Evolutionary conservation across 1,140 invertebrate genomes (phyloP).

Genomic region (Mesaphorura yosii): DNA sequence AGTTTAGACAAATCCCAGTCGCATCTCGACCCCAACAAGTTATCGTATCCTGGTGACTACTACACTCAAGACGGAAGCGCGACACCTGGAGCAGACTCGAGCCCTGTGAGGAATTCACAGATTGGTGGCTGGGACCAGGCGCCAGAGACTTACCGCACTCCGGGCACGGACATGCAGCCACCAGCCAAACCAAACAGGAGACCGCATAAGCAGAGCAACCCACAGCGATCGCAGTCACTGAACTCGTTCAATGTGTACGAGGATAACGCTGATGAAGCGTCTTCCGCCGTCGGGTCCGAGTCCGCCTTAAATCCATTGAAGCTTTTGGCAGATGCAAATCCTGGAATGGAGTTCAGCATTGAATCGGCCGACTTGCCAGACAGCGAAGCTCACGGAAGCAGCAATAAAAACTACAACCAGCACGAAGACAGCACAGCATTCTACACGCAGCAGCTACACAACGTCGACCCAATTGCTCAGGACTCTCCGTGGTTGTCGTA

Average conservation of each 20-base stretch:
- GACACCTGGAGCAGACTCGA: not conserved
- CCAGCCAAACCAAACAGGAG: not conserved
- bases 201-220: not conserved
- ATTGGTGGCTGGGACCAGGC: constrained; percentile 25
- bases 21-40: constrained; percentile 26
- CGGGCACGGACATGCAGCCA: not conserved
- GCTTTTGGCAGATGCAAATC: not conserved
- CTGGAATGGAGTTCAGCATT: constrained; percentile 24
- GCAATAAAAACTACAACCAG: not conserved
- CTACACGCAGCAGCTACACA: not conserved
- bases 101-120: constrained; percentile 8
- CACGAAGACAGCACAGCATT: not conserved
- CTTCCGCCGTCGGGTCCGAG: not conserved
- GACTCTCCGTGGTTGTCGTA: too few relatives aligned
- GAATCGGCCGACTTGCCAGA: constrained; percentile 12
- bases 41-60: constrained; percentile 28
- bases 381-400: too few relatives aligned
- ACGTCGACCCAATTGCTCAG: too few relatives aligned
- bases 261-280: not conserved
- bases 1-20: constrained; percentile 22
- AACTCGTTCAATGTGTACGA: constrained; percentile 11
- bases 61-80: constrained; percentile 10
- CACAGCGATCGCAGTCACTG: not conserved
- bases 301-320: constrained; percentile 1
- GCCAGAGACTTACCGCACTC: constrained; percentile 6